Percentiles rank a stretch among this genome's conserved stretches.
phyloP scores from a whole-genome alignment of 2,797 vertebrate species.

The Dicrostonyx torquatus region DNA sequence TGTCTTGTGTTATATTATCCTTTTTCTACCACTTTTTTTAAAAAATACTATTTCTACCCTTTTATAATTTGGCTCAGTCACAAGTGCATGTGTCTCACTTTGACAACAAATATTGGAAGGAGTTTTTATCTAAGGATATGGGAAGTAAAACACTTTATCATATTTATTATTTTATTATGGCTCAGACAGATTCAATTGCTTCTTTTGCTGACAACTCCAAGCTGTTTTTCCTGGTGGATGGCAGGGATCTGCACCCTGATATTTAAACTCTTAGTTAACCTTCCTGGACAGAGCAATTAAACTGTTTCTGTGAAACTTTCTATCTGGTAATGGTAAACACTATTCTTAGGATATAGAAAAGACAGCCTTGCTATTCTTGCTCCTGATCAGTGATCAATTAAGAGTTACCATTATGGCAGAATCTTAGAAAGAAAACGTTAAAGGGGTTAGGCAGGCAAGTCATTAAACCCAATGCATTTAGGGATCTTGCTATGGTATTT shows the following conservation, averaged over 20 bases:
- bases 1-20: too few species aligned
- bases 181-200: conserved; percentile 41
- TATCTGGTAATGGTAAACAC: neutral
- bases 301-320: neutral
- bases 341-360: neutral
- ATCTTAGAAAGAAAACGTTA: neutral
- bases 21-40: conserved; percentile 61
- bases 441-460: neutral
- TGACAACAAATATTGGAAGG: conserved; percentile 50
- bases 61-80: conserved; percentile 64
- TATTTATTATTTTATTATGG: conserved; percentile 65
- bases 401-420: neutral
- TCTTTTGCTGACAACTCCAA: neutral
- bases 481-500: conserved; percentile 20
- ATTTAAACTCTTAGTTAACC: neutral
- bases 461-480: conserved; percentile 8
- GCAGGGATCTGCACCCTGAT: neutral
- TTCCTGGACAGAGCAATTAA: conserved; percentile 24
- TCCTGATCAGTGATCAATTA: conserved; percentile 42
- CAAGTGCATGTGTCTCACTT: conserved; percentile 55
- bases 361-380: neutral
- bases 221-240: neutral
- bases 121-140: neutral
- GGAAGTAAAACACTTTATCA: neutral
- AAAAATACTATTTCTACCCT: neutral